phyloP scores from a whole-genome alignment of 2,888 invertebrate species.

The Chloromyia formosa region DNA sequence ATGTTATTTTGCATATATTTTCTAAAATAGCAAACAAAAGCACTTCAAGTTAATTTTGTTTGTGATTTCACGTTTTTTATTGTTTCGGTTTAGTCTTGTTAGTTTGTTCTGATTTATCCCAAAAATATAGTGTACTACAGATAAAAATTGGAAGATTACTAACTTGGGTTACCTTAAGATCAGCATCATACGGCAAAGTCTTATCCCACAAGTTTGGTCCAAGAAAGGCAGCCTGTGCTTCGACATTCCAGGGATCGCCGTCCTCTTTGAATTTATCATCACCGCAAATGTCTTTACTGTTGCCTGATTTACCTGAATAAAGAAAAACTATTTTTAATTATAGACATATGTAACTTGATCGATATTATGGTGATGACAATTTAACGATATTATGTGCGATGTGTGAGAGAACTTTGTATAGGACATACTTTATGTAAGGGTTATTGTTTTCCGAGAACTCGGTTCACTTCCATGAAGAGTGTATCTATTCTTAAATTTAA shows the following conservation, averaged over 20 bases:
- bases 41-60: not conserved
- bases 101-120: too few relatives aligned
- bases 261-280: constrained; percentile 79
- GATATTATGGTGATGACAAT: constrained; percentile 34
- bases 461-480: too few relatives aligned
- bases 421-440: too few relatives aligned
- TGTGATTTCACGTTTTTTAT: too few relatives aligned
- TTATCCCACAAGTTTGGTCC: constrained; percentile 97
- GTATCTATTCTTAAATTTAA: too few relatives aligned
- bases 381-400: too few relatives aligned
- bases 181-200: constrained; percentile 89
- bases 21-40: constrained; percentile 1
- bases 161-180: constrained; percentile 90
- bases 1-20: not conserved
- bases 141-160: constrained; percentile 63
- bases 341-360: constrained; percentile 50
- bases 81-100: too few relatives aligned
- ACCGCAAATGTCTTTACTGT: constrained; percentile 64
- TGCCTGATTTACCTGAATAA: constrained; percentile 70
- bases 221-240: constrained; percentile 94
- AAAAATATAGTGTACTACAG: constrained; percentile 13
- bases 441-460: too few relatives aligned
- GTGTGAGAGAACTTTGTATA: too few relatives aligned
- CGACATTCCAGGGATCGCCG: constrained; percentile 86
- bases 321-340: constrained; percentile 53